Base-by-base conservation (phyloP, 2,888 invertebrate genomes). In the Mythimna lalbum region DNA sequence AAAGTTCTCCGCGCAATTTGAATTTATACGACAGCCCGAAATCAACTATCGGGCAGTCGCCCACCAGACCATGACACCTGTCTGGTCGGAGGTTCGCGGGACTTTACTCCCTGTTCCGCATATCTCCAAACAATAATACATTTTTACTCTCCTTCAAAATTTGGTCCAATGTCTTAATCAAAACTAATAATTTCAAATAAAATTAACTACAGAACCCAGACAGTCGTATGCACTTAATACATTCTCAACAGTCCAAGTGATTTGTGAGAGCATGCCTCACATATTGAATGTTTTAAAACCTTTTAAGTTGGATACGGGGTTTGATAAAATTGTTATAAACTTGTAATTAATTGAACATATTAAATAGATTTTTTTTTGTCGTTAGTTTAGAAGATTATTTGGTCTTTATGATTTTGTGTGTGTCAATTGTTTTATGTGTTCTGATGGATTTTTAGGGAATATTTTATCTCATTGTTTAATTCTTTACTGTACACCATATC, bases 201-300 rank as follows among this genome's bases (percentile, higher is more conserved):
- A 65, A 27, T 21, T 14, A 5, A 3, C n/a, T 82, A 83, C 89
- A 73, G 88, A 88, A 88, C 88, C 85, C 69, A 23, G 14, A 19
- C 2, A 21, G 27, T 17, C 0, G 12, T n/a, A n/a, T 53, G 66
- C 60, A 73, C 39, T 65, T 73, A 80, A 78, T 71, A 80, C 69
- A 66, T 64, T 70, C 61, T 60, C 59, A 63, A 49, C 76, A 80
- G 65, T 62, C 76, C 76, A 73, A 89, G 93, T 94, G 94, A 94
- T 94, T 94, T 94, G 93, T 94, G 93, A 75, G 80, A 78, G 87
- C 90, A 89, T 83, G 83, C 84, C 87, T 86, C 89, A 88, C 89
- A 88, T 93, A 93, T 91, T 92, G 93, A 93, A 92, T 91, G 93
- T 90, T 92, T 92, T 93, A 93, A 95, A 95, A 93, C 94, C 94